Conservation (phyloP, 2,797 vertebrate genomes). For the Apogon talboti region DNA sequence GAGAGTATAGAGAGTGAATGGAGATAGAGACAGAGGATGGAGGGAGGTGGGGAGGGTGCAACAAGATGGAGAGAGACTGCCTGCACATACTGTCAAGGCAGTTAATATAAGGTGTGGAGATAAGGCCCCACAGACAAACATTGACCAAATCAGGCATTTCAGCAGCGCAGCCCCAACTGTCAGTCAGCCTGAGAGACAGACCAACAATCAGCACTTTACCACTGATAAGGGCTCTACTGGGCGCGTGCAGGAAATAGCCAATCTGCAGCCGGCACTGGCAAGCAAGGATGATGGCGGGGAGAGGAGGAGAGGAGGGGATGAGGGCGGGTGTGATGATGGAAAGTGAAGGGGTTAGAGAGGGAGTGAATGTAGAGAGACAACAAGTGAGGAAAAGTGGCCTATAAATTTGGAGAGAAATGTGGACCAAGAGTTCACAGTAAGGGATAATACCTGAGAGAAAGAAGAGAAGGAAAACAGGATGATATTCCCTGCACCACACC, state of each 20-base stretch:
- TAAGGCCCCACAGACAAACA: slow-evolving; percentile 87
- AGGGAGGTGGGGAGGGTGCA: slow-evolving; percentile 38
- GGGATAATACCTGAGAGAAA: slow-evolving; percentile 51
- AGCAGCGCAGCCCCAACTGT: slow-evolving; percentile 80
- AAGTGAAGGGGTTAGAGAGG: slow-evolving; percentile 65
- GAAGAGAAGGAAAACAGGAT: slow-evolving; percentile 32
- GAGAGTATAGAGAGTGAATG: slow-evolving; percentile 45
- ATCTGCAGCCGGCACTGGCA: slow-evolving; percentile 74
- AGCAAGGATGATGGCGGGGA: slow-evolving; percentile 58
- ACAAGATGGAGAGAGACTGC: slow-evolving; percentile 83
- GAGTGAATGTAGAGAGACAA: slow-evolving; percentile 61
- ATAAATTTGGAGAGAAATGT: slow-evolving; percentile 63
- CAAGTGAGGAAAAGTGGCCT: slow-evolving; percentile 65
- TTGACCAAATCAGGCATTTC: slow-evolving; percentile 87
- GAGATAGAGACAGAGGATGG: slow-evolving; percentile 62
- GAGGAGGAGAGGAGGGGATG: neutral
- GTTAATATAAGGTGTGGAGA: slow-evolving; percentile 88
- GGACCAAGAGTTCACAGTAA: slow-evolving; percentile 51
- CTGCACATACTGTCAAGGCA: slow-evolving; percentile 84
- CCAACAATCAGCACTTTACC: slow-evolving; percentile 84
- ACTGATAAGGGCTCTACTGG: slow-evolving; percentile 85
- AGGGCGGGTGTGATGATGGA: slow-evolving; percentile 52
- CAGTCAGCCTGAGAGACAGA: slow-evolving; percentile 87
- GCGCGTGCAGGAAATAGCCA: slow-evolving; percentile 84
- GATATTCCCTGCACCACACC: slow-evolving; percentile 55